Percentiles rank a stretch among this genome's conserved stretches.
phyloP scores from a whole-genome alignment of 2,888 invertebrate species.

The Dasypolia templi region DNA sequence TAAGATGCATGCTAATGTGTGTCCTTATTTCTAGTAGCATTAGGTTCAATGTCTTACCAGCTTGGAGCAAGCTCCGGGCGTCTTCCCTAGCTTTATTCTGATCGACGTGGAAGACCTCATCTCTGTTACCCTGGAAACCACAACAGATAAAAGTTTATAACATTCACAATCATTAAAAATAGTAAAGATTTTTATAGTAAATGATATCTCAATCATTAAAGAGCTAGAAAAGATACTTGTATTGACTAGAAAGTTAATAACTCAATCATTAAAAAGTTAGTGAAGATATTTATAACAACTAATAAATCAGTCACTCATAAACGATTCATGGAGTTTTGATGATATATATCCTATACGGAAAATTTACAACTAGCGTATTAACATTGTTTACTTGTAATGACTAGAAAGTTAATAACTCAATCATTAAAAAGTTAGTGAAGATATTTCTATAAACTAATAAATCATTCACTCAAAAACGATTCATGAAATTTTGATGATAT shows the following conservation, averaged over 20 bases:
- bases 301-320: not conserved
- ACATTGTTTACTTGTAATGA: no score
- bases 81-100: constrained; percentile 93
- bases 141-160: not conserved
- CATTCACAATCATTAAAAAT: not conserved
- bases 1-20: no score
- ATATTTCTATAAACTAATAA: no score
- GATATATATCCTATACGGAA: no score
- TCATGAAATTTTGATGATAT: not conserved
- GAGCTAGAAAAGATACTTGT: not conserved
- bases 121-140: constrained; percentile 92
- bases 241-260: no score
- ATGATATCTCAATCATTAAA: not conserved
- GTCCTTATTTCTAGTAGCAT: not conserved
- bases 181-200: not conserved
- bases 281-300: not conserved
- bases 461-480: not conserved
- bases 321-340: not conserved
- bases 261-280: not conserved
- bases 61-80: constrained; percentile 94
- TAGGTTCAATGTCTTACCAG: constrained; percentile 88
- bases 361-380: not conserved
- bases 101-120: constrained; percentile 95
- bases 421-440: not conserved
- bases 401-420: no score